Percentiles rank a stretch among this genome's conserved stretches.
phyloP scores from a whole-genome alignment of 2,113 vertebrate genomes.

The Neotragus moschatus region DNA sequence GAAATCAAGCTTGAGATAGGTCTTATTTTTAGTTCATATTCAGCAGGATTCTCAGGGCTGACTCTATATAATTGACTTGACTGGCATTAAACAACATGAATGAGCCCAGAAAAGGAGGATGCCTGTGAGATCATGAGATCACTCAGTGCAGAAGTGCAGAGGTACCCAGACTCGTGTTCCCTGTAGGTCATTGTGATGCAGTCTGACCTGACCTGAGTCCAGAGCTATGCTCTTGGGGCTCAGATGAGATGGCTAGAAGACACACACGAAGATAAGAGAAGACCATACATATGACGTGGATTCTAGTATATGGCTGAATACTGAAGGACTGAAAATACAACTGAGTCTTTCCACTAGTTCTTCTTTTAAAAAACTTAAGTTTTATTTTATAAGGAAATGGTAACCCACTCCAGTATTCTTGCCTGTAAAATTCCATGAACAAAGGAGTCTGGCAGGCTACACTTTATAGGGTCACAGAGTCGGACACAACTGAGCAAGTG shows the following conservation, averaged over 20 bases:
- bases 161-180: not conserved
- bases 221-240: not conserved
- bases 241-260: not conserved
- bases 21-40: not conserved
- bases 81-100: not conserved
- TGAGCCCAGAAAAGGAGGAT: not conserved
- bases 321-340: not conserved
- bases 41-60: not conserved
- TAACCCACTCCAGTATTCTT: not conserved
- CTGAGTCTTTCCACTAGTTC: not conserved
- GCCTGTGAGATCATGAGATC: not conserved
- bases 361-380: not conserved
- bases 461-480: rapidly evolving
- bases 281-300: no score
- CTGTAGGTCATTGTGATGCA: not conserved
- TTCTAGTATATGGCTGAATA: not conserved
- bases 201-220: not conserved
- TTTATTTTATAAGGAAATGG: not conserved
- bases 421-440: not conserved
- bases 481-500: not conserved
- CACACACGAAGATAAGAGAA: not conserved
- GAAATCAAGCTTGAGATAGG: not conserved
- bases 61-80: not conserved
- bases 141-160: not conserved
- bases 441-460: not conserved